Evolutionary conservation across 2,888 invertebrate genomes (phyloP), one percentile per base, ranked within the genome.

Genomic region (Drosophila incognita): DNA sequence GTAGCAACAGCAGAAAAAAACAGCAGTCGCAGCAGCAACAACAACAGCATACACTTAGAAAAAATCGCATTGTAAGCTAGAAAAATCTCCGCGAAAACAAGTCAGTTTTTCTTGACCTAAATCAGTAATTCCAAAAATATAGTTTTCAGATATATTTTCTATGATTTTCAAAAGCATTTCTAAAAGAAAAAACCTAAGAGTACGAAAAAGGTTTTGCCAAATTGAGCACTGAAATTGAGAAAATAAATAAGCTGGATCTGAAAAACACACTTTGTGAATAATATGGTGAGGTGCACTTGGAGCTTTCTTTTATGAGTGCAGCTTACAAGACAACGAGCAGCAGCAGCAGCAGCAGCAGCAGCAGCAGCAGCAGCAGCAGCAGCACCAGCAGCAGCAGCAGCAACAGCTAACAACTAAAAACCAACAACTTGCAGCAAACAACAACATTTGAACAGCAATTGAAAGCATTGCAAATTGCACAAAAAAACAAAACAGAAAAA

Each of bases 391-490:
- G 6, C 21, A 21, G n/a, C 0, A 53, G 6, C 40, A 36, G 7
- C 27, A 64, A 40, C 62, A 29, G 15, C 54, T 56, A 21, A 13
- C 57, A 49, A 6, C 54, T 56, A 21, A 13, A 52, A 49, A 6
- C 61, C 40, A 36, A n/a, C 52, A 52, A n/a, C 46, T 15, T 57
- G 33, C 76, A 60, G 35, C 57, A 60, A 67, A 54, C 56, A 68
- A 63, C n/a, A 48, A 51, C 38, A 60, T 59, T 59, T 72, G 31
- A 38, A 46, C 53, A 59, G 49, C 56, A 71, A 61, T 68, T 27
- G 57, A 54, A 70, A 80, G 76, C 71, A 56, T 76, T 58, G 57
- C 58, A 68, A 67, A 77, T 63, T 76, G 40, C n/a, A 68, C 31
- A 18, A 62, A 58, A 18, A 21, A 35, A 8, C 1, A 21, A 21